Conservation (phyloP, 1,140 invertebrate genomes). For the Solenopsis invicta region DNA sequence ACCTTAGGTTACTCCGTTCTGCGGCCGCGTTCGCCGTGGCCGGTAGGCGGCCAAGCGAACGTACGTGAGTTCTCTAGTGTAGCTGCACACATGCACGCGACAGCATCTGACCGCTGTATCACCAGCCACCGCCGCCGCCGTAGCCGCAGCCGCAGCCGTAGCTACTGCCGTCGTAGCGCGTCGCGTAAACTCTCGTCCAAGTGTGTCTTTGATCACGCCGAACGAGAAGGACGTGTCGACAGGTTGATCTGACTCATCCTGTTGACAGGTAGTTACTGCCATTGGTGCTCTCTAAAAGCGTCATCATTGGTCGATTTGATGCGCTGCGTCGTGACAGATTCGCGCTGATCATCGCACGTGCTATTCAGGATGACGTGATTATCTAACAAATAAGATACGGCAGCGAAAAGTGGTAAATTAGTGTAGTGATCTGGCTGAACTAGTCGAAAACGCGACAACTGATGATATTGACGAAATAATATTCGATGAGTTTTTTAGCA, state of each 20-base stretch:
- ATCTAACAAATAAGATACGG: neutral
- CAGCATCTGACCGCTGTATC: slow-evolving; percentile 83
- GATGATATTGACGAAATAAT: slow-evolving; percentile 30
- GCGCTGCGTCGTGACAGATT: slow-evolving; percentile 24
- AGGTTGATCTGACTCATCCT: slow-evolving; percentile 38
- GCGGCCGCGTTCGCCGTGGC: slow-evolving; percentile 73
- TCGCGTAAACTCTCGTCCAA: slow-evolving; percentile 56
- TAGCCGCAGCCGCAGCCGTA: slow-evolving; percentile 71
- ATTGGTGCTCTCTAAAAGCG: neutral
- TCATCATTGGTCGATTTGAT: neutral
- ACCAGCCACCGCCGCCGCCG: slow-evolving; percentile 71
- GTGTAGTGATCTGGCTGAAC: slow-evolving; percentile 27
- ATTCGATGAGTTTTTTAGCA: slow-evolving; percentile 30
- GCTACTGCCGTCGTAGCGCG: slow-evolving; percentile 70
- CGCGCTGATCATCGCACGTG: slow-evolving; percentile 34
- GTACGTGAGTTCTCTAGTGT: slow-evolving; percentile 82
- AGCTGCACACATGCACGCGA: slow-evolving; percentile 87
- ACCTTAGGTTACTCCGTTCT: slow-evolving; percentile 64
- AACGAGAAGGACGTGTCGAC: slow-evolving; percentile 37
- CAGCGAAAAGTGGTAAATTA: slow-evolving; percentile 25
- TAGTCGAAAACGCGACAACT: neutral
- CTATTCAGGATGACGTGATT: slow-evolving; percentile 21
- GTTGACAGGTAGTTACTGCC: slow-evolving; percentile 35
- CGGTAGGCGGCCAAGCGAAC: slow-evolving; percentile 77
- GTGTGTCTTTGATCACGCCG: slow-evolving; percentile 69